Conservation (phyloP, 2,113 vertebrate genomes). For the Podarcis raffonei region DNA sequence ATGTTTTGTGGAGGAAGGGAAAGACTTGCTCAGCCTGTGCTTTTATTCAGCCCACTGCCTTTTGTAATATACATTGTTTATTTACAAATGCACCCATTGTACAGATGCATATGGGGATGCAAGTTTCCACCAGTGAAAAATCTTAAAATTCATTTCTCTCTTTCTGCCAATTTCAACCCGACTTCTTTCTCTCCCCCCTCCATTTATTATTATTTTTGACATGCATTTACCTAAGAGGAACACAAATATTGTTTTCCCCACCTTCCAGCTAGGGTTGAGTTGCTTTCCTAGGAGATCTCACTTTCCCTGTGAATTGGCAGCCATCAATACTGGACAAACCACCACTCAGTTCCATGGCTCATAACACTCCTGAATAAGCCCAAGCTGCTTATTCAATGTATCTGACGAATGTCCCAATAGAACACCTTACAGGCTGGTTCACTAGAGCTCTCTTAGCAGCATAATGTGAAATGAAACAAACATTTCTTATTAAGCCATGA, state of each 20-base stretch:
- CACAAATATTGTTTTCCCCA: neutral
- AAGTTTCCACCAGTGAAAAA: too few relatives aligned
- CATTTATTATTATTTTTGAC: neutral
- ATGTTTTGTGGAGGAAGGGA: neutral
- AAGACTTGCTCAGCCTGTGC: neutral
- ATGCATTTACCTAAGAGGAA: neutral
- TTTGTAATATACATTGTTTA: neutral
- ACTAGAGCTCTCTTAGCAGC: neutral
- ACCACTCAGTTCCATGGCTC: neutral
- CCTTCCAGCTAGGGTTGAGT: neutral
- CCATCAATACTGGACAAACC: neutral
- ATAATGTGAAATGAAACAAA: neutral
- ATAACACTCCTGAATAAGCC: neutral
- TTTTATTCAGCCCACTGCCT: too few relatives aligned
- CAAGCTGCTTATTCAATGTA: neutral
- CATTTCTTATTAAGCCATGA: neutral
- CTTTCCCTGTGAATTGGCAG: neutral
- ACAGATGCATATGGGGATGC: neutral
- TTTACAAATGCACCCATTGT: neutral
- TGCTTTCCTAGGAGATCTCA: neutral
- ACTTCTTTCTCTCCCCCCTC: neutral
- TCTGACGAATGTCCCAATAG: conserved; percentile 34
- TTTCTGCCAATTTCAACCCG: neutral
- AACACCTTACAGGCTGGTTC: neutral
- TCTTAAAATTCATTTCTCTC: neutral